phyloP scores from a whole-genome alignment of 2,888 invertebrate species.

The Tridacna crocea region DNA sequence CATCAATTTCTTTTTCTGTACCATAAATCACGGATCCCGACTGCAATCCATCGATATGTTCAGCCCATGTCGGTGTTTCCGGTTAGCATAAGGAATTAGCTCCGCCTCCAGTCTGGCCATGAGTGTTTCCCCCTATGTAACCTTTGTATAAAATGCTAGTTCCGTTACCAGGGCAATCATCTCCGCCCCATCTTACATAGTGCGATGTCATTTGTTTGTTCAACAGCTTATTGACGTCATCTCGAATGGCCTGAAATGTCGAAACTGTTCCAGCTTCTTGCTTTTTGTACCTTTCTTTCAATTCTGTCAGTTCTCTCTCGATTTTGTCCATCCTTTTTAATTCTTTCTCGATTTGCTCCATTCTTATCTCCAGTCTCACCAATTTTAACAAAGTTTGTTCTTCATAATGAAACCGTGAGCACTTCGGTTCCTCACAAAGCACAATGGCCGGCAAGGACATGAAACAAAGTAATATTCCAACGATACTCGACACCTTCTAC shows the following conservation, averaged over 20 bases:
- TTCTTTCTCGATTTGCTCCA: not conserved
- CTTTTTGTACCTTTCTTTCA: not conserved
- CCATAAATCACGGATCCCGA: conserved; percentile 4
- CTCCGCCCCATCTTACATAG: not conserved
- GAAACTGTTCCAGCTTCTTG: not conserved
- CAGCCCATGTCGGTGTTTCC: conserved; percentile 27
- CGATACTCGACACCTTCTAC: too few relatives aligned
- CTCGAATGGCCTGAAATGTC: not conserved
- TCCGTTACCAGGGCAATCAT: conserved; percentile 4
- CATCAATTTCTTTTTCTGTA: conserved; percentile 6
- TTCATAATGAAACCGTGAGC: conserved; percentile 14
- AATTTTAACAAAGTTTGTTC: conserved; percentile 12
- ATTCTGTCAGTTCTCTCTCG: not conserved
- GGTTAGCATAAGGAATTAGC: conserved; percentile 27
- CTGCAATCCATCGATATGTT: conserved; percentile 21
- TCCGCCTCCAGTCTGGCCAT: conserved; percentile 12
- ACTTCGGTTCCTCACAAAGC: conserved; percentile 8
- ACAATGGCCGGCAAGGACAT: not conserved
- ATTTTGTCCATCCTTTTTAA: not conserved
- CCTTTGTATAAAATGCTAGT: not conserved
- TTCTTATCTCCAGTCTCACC: conserved; percentile 4
- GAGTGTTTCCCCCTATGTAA: not conserved
- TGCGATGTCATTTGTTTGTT: not conserved
- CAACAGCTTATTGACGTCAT: not conserved
- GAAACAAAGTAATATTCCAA: not conserved